Conservation (phyloP, 2,797 vertebrate genomes). For the Leucoraja ocellata region DNA sequence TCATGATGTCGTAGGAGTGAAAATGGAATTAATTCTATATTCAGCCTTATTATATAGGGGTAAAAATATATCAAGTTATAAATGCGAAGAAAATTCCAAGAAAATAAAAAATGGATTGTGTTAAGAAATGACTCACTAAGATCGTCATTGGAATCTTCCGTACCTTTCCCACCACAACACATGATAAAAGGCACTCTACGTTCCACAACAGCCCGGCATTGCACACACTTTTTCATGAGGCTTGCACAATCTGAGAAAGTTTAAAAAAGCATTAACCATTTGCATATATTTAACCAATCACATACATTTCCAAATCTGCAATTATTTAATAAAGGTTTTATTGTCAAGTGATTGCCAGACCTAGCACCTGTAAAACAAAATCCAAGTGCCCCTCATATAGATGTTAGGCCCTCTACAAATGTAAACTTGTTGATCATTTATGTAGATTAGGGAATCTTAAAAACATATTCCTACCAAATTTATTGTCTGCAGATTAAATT, state of each 20-base stretch:
- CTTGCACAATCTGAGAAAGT: slow-evolving; percentile 81
- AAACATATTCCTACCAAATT: neutral
- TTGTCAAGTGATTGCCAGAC: neutral
- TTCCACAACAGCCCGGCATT: slow-evolving; percentile 94
- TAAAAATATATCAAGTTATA: neutral
- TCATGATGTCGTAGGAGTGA: neutral
- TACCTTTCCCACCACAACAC: slow-evolving; percentile 95
- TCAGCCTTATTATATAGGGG: neutral
- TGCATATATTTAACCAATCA: neutral
- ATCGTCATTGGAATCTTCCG: slow-evolving; percentile 89
- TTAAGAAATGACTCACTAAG: slow-evolving; percentile 82
- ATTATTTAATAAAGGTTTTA: neutral
- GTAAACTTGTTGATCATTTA: neutral
- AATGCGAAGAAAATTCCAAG: slow-evolving; percentile 42
- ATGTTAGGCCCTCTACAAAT: neutral
- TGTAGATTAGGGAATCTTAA: neutral
- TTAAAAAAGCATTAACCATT: neutral
- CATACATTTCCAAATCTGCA: neutral
- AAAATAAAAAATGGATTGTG: slow-evolving; percentile 51
- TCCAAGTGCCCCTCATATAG: neutral
- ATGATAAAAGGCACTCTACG: slow-evolving; percentile 87
- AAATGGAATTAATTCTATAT: slow-evolving; percentile 7
- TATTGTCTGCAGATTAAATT: neutral
- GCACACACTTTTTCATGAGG: slow-evolving; percentile 98
- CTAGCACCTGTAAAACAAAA: neutral